These are phyloP conservation scores for Aphidius colemani DNA, from an alignment of 2,888 invertebrate species.

Conservation along the genomic window DNA sequence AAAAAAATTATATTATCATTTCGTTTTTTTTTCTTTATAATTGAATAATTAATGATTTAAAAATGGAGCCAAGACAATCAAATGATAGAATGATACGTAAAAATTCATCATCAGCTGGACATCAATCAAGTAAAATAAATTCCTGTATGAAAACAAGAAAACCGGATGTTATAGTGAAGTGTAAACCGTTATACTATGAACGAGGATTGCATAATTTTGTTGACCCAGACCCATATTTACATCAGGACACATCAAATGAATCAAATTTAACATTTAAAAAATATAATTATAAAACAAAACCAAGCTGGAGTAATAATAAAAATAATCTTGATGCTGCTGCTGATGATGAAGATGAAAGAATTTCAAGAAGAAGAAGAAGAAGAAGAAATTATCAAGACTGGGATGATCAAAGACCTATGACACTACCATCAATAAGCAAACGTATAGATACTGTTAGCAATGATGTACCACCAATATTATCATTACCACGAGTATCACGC, in stretches of 20 bases:
- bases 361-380: slow-evolving; percentile 18
- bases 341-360: slow-evolving; percentile 16
- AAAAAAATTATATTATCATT: too few species aligned
- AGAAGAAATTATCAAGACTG: slow-evolving; percentile 29
- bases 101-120: slow-evolving; percentile 13
- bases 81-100: not conserved
- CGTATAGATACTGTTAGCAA: slow-evolving; percentile 19
- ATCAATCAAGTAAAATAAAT: slow-evolving; percentile 8
- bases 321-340: too few species aligned
- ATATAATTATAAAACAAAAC: slow-evolving; percentile 12
- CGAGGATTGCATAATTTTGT: slow-evolving; percentile 52
- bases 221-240: slow-evolving; percentile 49
- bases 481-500: slow-evolving; percentile 45
- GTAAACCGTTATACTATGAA: slow-evolving; percentile 49
- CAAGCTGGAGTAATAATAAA: not conserved
- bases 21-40: not conserved
- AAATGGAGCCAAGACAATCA: slow-evolving; percentile 2
- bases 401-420: slow-evolving; percentile 41
- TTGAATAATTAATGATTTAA: not conserved
- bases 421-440: slow-evolving; percentile 46
- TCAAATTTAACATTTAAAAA: slow-evolving; percentile 35
- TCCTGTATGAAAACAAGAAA: slow-evolving; percentile 28
- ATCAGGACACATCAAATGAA: not conserved
- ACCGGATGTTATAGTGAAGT: slow-evolving; percentile 43
- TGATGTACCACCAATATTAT: slow-evolving; percentile 27